Percentiles rank a stretch among this genome's conserved stretches.
phyloP scores from a whole-genome alignment of 2,888 invertebrate genomes.

The Timandra comae region DNA sequence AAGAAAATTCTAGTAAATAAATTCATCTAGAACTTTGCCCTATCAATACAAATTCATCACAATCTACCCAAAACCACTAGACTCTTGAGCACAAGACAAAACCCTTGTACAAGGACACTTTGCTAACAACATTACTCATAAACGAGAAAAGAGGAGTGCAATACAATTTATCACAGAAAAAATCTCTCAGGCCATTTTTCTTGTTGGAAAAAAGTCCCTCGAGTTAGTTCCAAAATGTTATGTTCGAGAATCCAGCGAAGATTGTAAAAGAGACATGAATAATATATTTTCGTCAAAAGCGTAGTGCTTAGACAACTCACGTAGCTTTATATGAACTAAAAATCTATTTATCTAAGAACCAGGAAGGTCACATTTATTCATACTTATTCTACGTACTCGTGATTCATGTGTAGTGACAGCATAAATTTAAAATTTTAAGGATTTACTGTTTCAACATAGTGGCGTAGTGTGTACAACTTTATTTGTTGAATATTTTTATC shows the following conservation, averaged over 20 bases:
- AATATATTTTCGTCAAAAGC: conserved; percentile 6
- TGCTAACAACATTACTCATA: no score
- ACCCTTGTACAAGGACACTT: no score
- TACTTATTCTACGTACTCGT: conserved; percentile 14
- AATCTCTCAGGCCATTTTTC: neutral
- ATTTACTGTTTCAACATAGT: no score
- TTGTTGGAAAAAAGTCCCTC: neutral
- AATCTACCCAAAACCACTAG: no score
- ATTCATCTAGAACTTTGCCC: no score
- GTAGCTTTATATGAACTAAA: neutral
- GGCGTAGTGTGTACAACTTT: no score
- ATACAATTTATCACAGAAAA: neutral
- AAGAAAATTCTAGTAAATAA: no score
- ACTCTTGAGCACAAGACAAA: no score
- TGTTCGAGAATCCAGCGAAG: neutral
- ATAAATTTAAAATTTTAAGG: conserved; percentile 2
- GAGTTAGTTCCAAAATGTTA: neutral
- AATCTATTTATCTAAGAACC: conserved; percentile 4
- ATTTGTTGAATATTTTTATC: no score
- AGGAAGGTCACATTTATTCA: conserved; percentile 20
- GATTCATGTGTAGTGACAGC: conserved; percentile 8
- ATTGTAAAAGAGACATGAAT: conserved; percentile 1
- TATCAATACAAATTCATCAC: no score
- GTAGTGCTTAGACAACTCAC: conserved; percentile 2
- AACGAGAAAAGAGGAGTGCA: no score